These are phyloP conservation scores for Eudyptes chrysolophus DNA, from an alignment of 2,113 vertebrate genomes.

Conservation along the genomic window DNA sequence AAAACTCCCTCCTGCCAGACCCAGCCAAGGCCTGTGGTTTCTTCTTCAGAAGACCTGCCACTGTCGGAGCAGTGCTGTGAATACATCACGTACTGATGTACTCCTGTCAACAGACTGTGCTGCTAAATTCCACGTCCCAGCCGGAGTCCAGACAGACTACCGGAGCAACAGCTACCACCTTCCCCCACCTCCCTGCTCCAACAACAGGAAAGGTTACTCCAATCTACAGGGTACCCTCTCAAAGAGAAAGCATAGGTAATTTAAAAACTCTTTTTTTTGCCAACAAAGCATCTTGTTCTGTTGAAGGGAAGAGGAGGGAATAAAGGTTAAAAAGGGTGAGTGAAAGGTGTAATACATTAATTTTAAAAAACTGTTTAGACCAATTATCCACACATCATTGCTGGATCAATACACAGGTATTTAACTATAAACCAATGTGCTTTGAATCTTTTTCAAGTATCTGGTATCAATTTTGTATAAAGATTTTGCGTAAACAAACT, in stretches of 20 bases:
- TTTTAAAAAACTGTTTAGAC: neutral
- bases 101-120: neutral
- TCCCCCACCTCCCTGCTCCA: neutral
- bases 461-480: conserved; percentile 61
- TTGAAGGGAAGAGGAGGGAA: conserved; percentile 41
- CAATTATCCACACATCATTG: neutral
- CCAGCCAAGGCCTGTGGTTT: conserved; percentile 24
- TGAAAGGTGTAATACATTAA: neutral
- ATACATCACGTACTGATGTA: neutral
- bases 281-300: conserved; percentile 51
- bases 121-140: neutral
- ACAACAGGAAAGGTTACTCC: neutral
- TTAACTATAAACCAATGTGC: conserved; percentile 67
- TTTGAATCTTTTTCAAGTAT: conserved; percentile 70
- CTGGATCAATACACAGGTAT: conserved; percentile 26
- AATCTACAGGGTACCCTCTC: neutral
- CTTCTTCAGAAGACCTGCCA: neutral
- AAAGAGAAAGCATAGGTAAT: neutral
- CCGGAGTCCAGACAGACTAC: neutral
- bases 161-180: neutral
- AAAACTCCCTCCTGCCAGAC: neutral
- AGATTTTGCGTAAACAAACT: conserved; percentile 63
- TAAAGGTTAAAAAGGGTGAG: conserved; percentile 23
- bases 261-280: conserved; percentile 10
- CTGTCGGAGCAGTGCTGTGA: neutral